These are phyloP conservation scores for Paramuricea clavata DNA, from an alignment of 92 coral and sea anemone genomes.

Conservation along the genomic window DNA sequence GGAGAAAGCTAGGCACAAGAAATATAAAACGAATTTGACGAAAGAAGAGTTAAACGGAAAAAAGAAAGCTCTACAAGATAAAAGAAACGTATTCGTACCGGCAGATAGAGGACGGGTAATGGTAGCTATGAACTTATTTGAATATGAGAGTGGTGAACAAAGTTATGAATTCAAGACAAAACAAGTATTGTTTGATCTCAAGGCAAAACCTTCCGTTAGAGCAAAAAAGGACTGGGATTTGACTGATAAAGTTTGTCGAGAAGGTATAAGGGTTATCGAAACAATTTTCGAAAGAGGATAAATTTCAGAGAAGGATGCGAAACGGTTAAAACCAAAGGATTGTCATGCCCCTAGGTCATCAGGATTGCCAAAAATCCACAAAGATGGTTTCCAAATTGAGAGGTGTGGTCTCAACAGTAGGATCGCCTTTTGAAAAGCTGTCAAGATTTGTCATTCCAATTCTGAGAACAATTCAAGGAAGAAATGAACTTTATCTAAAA, in stretches of 20 bases:
- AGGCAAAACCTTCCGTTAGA: background rate
- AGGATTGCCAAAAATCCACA: slow-evolving; percentile 49
- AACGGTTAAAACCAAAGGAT: slow-evolving; percentile 50
- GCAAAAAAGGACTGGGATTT: slow-evolving; percentile 22
- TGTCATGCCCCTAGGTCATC: slow-evolving; percentile 45
- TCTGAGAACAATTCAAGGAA: background rate
- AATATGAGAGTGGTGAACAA: background rate
- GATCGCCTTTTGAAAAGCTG: background rate
- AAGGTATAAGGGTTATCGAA: background rate
- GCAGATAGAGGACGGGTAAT: background rate
- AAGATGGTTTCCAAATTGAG: slow-evolving; percentile 33
- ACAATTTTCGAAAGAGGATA: background rate
- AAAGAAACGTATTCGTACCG: background rate
- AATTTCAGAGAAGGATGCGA: background rate
- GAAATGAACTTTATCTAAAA: too few relatives aligned
- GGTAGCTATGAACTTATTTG: background rate
- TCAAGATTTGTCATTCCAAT: background rate
- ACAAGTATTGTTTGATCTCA: background rate
- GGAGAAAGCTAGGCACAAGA: background rate
- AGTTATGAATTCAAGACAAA: background rate
- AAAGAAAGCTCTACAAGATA: background rate
- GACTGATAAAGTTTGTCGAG: too few relatives aligned
- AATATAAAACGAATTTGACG: too few relatives aligned
- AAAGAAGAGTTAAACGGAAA: too few relatives aligned
- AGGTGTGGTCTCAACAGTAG: slow-evolving; percentile 26